These are phyloP conservation scores for Peromyscus nudipes DNA, from an alignment of 2,797 vertebrate genomes.

Conservation along the genomic window DNA sequence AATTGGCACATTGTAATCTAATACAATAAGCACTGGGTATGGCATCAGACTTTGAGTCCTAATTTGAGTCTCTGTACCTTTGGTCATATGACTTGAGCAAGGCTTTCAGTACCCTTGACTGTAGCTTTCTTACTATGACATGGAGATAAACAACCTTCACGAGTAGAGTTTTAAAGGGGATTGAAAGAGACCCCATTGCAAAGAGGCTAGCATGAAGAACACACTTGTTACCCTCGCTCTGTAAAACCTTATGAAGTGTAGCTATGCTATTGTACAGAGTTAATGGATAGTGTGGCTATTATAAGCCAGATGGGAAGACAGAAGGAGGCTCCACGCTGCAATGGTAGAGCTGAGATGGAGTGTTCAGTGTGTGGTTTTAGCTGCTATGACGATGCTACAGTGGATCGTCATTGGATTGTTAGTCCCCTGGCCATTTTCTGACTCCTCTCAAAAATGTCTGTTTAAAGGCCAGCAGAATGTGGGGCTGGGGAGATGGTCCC, in stretches of 20 bases:
- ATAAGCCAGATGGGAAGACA: not conserved
- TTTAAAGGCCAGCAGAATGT: not conserved
- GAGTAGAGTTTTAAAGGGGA: not conserved
- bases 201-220: not conserved
- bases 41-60: not conserved
- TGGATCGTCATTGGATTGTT: not conserved
- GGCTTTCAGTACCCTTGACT: not conserved
- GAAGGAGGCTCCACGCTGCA: not conserved
- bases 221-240: not conserved
- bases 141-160: not conserved
- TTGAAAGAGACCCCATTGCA: not conserved
- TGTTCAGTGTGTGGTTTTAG: not conserved
- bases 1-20: not conserved
- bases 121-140: not conserved
- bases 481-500: not conserved
- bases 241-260: not conserved
- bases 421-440: not conserved
- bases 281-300: not conserved
- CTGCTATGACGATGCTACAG: not conserved
- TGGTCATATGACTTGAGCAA: not conserved
- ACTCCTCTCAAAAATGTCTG: slow-evolving; percentile 22
- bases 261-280: not conserved
- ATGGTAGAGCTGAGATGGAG: not conserved
- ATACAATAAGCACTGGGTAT: not conserved
- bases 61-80: not conserved